Evolutionary conservation across 2,797 vertebrate species (phyloP).

Genomic region (Florisuga fusca): DNA sequence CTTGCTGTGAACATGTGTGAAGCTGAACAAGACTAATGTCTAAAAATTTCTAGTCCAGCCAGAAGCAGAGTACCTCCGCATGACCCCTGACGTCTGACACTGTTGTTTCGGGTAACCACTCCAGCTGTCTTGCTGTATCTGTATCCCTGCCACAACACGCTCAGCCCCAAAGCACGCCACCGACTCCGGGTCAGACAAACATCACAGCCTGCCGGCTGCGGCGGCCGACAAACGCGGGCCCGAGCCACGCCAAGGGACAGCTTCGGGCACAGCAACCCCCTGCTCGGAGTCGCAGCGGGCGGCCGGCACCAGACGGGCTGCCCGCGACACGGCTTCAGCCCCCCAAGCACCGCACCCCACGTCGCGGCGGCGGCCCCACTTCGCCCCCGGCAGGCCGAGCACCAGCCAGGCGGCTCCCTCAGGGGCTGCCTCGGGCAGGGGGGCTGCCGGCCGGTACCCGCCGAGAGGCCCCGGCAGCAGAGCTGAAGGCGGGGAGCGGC

Average conservation of each 20-base stretch:
- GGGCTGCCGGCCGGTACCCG: not conserved
- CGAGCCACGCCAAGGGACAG: not conserved
- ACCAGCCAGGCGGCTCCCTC: not conserved
- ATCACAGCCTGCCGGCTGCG: accelerated
- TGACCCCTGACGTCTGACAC: accelerated
- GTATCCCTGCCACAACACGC: not conserved
- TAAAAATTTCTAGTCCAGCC: accelerated
- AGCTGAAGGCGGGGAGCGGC: too few relatives aligned
- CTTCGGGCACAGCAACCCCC: not conserved
- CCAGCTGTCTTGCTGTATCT: accelerated
- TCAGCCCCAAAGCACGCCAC: accelerated
- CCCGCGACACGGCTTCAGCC: not conserved
- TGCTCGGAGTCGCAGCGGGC: accelerated
- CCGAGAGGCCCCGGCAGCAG: not conserved
- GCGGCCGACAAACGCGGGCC: not conserved
- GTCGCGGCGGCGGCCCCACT: too few relatives aligned
- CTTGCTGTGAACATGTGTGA: accelerated
- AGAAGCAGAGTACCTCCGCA: not conserved
- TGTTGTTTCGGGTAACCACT: accelerated
- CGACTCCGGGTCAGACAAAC: accelerated
- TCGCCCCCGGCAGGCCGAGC: too few relatives aligned
- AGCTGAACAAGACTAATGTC: accelerated
- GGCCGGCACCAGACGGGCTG: not conserved
- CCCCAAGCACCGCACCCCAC: not conserved
- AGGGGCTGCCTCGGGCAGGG: not conserved